Conservation (phyloP, 2,888 invertebrate genomes). For the Athripsodes cinereus region DNA sequence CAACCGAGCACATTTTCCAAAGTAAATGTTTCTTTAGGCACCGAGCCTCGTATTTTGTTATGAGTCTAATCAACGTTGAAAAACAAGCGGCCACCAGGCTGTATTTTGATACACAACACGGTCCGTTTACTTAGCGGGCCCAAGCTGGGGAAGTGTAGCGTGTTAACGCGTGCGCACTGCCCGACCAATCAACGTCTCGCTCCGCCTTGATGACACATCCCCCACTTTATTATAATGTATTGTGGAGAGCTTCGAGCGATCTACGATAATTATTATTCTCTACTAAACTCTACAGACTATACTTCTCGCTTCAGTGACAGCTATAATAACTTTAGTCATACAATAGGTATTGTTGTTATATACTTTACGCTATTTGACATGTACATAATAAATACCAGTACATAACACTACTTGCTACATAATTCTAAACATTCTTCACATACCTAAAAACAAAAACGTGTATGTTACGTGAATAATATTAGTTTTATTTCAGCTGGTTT, state of each 20-base stretch:
- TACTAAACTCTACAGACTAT: background rate
- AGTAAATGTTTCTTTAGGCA: constrained; percentile 28
- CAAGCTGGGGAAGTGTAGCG: constrained; percentile 48
- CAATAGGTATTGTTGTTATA: background rate
- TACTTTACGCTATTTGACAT: background rate
- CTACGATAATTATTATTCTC: background rate
- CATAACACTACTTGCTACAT: no score
- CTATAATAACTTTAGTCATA: background rate
- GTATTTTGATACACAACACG: constrained; percentile 83
- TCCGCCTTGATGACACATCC: constrained; percentile 12
- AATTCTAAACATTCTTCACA: no score
- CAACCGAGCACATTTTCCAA: constrained; percentile 22
- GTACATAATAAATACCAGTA: background rate
- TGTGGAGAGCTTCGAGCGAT: background rate
- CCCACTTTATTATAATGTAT: no score
- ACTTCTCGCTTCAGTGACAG: background rate
- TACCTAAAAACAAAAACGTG: no score
- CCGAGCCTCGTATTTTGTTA: constrained; percentile 34
- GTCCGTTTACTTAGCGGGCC: constrained; percentile 70
- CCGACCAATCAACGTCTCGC: constrained; percentile 28
- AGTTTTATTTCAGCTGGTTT: no score
- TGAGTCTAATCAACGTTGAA: constrained; percentile 44
- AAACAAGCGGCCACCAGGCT: constrained; percentile 59
- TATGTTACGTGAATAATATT: no score
- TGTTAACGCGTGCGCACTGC: constrained; percentile 26